Base-by-base conservation (phyloP, 2,888 invertebrate genomes). In the Alloplasta piceator region DNA sequence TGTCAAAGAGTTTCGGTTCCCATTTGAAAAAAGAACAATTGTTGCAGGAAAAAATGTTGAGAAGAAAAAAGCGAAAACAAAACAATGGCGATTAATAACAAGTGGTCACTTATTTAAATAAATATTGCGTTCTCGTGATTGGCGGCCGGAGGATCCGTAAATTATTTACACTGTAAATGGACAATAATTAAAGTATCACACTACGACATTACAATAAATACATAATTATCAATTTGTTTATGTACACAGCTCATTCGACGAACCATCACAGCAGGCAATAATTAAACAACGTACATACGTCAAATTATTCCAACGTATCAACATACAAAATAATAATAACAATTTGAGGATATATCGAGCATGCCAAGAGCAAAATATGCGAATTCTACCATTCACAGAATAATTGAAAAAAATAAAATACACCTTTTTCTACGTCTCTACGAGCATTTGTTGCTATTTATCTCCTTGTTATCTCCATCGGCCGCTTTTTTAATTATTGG, bases 331-430 rank as follows among this genome's bases (percentile, higher is more conserved):
- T 16, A n/a, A 36, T 38, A 46, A 72, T 38, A 61, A 55, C 48
- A 63, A 61, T 63, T 41, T 38, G 10, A 50, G 55, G 48, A 71
- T 66, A 66, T 64, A 48, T 56, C 36, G 4, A 66, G 39, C 80
- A 77, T 80, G 80, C 80, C 52, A 80, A 56, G 71, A 38, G 48
- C 64, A 76, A 58, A 43, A 26, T 56, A 72, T 43, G 56, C 55
- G 50, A 46, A 43, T 12, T 43, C 52, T 12, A 14, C 10, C 12
- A n/a, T 48, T 41, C 12, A 1, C 43, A 14, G 3, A n/a, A 55
- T 61, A 9, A 67, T 39, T 41, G 55, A 67, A 46, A 5, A 5
- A 43, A 26, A 26, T 26, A 26, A 26, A 26, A 26, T 26, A 26
- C n/a, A n/a, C n/a, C n/a, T n/a, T 36, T 55, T 39, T 70, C 52